A percentile compares a stretch with the other conserved stretches of the same genome.
These are phyloP conservation scores for Oreochromis spilurus DNA, from an alignment of 2,113 vertebrate species.

Conservation along the genomic window DNA sequence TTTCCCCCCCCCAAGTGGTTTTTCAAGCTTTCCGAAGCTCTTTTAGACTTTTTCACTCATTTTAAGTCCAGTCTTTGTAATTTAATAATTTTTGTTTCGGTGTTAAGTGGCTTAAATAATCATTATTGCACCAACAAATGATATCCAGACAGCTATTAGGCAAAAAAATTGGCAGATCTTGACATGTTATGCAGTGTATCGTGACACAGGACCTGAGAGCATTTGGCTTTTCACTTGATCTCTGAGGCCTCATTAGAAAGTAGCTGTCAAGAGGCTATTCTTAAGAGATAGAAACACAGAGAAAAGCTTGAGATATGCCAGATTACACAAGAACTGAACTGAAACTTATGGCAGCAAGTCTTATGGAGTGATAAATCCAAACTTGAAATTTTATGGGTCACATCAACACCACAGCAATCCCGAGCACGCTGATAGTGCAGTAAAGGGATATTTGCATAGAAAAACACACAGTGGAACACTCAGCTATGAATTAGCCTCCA, in stretches of 20 bases:
- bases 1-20: neutral
- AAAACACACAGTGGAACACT: neutral
- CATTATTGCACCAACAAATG: neutral
- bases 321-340: neutral
- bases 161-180: neutral
- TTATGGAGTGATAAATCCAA: neutral
- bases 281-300: neutral
- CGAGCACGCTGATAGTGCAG: neutral
- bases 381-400: neutral
- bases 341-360: neutral
- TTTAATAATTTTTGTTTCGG: neutral
- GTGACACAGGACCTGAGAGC: neutral
- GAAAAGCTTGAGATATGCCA: neutral
- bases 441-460: neutral
- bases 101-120: neutral
- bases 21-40: neutral
- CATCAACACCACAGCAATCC: neutral
- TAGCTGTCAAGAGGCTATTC: neutral
- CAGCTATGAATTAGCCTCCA: neutral
- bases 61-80: neutral
- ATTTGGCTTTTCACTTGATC: neutral
- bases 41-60: neutral
- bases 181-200: neutral
- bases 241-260: neutral
- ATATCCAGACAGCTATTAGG: neutral